phyloP scores from a whole-genome alignment of 2,888 invertebrate genomes.

The Apodemia duryi region DNA sequence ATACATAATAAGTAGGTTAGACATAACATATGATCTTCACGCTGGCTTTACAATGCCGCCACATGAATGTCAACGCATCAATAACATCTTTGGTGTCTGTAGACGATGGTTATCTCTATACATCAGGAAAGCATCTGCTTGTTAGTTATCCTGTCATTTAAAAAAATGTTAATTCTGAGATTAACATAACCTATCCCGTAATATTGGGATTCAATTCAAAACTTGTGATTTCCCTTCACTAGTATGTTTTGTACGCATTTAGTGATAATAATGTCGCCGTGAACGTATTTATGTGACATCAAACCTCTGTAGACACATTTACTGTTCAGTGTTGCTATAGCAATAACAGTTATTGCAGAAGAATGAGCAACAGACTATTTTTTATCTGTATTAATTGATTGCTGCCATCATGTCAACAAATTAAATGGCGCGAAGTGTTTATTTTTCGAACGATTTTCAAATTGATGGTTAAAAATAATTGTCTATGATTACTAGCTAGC shows the following conservation, averaged over 20 bases:
- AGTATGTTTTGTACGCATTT: conserved; percentile 42
- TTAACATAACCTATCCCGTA: background rate
- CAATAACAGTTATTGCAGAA: conserved; percentile 25
- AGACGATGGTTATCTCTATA: too few species aligned
- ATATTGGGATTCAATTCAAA: background rate
- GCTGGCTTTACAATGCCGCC: too few species aligned
- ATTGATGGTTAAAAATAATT: conserved; percentile 34
- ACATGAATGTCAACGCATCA: too few species aligned
- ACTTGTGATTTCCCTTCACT: conserved; percentile 40
- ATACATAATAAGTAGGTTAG: too few species aligned
- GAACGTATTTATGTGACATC: conserved; percentile 49
- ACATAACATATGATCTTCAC: too few species aligned
- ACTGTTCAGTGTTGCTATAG: conserved; percentile 16
- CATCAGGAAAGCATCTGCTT: background rate
- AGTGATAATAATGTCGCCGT: conserved; percentile 46
- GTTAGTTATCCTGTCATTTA: conserved; percentile 3
- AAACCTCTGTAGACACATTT: conserved; percentile 34
- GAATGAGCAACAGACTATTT: conserved; percentile 26
- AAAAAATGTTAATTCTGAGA: background rate
- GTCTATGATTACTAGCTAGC: conserved; percentile 30
- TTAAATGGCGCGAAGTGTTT: conserved; percentile 32
- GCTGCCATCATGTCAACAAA: conserved; percentile 35
- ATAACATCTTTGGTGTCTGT: too few species aligned
- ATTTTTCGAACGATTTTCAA: conserved; percentile 31
- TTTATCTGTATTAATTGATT: conserved; percentile 38